Base-by-base conservation (phyloP, 2,113 vertebrate species). In the Actinemys pallida region DNA sequence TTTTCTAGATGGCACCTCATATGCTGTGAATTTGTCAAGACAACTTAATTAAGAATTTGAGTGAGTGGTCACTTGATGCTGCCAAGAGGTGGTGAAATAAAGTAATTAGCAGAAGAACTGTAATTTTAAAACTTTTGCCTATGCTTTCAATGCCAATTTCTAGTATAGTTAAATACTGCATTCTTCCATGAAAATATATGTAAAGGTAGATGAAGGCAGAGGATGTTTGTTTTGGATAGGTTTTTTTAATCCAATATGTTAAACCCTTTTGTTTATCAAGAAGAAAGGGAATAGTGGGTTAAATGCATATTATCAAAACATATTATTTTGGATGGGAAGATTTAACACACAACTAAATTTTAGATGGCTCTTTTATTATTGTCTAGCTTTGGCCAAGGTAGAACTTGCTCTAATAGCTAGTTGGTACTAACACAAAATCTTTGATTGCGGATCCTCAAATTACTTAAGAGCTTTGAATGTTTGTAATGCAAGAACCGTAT, bases 161-260 rank as follows among this genome's bases (percentile, higher is more conserved):
- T 22, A 22, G 86, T 65, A 57, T 50, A 79, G 93, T 90, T 93
- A 93, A 91, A 95, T 94, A 8, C 83, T 91, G 53, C 78, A 88
- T 88, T 95, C 89, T 91, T 89, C 75, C 35, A 11, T 83, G 94
- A 78, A 81, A 86, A 65, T 31, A 16, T n/a, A 6, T 90, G 90
- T 95, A 20, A 39, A 45, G 59, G 69, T 31, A 84, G 62, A 88
- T 69, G 69, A 94, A 95, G 84, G 86, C 86, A 82, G 90, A 87
- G 75, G 39, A 62, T 17, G 29, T 90, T 50, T 50, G 13, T 50
- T 50, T 91, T 91, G 2, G 31, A 90, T 93, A 27, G 39, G 50
- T 69, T 90, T 69, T 20, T 91, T 94, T 92, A 88, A 47, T 81
- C 49, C 72, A 16, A 57, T 47, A 59, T 88, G 10, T 65, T 47